phyloP scores from a whole-genome alignment of 1,140 invertebrate species.

The Ptiloglossa arizonensis region DNA sequence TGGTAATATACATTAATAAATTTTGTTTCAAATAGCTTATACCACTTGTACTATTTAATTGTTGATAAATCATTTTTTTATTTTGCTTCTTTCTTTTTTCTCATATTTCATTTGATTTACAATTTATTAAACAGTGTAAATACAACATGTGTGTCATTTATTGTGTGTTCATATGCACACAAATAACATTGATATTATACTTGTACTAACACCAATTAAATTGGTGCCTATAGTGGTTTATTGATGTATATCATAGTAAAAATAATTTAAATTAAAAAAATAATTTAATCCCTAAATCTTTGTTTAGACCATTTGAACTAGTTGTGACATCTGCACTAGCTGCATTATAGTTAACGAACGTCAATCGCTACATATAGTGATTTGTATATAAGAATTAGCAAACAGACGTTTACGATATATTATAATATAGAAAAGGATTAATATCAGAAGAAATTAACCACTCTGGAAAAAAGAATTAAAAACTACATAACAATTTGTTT shows the following conservation, averaged over 20 bases:
- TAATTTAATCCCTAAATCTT: conserved; percentile 31
- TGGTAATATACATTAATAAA: background rate
- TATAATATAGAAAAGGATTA: background rate
- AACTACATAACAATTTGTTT: background rate
- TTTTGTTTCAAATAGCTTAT: background rate
- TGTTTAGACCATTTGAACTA: conserved; percentile 22
- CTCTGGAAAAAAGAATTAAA: conserved; percentile 5
- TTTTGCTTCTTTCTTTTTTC: background rate
- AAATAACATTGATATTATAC: background rate
- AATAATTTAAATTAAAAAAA: conserved; percentile 38
- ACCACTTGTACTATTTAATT: background rate
- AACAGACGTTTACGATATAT: background rate
- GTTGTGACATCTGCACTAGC: background rate
- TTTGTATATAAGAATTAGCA: background rate
- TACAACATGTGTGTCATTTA: background rate
- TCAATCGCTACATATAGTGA: background rate
- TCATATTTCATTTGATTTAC: background rate
- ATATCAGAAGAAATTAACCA: background rate
- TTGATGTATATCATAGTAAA: conserved; percentile 18
- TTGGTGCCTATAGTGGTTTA: background rate
- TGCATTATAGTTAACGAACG: background rate
- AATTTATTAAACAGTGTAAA: conserved; percentile 26
- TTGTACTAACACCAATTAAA: conserved; percentile 13
- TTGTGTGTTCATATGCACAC: background rate
- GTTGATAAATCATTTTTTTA: conserved; percentile 21